phyloP scores from a whole-genome alignment of 2,888 invertebrate species.

The Philereme vetulata region DNA sequence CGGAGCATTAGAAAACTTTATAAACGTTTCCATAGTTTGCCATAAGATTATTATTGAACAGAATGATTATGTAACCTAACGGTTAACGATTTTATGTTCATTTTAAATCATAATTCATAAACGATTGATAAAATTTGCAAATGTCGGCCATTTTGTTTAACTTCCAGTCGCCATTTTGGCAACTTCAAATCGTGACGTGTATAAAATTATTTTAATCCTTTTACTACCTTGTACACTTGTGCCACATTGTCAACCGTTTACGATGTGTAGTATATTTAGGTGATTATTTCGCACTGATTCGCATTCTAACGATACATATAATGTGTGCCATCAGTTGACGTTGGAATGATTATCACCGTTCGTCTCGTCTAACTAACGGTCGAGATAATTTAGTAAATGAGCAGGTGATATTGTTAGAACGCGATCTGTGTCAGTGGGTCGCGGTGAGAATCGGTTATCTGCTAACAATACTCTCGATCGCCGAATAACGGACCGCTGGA shows the following conservation, averaged over 20 bases:
- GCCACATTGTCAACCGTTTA: slow-evolving; percentile 20
- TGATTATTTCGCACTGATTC: slow-evolving; percentile 28
- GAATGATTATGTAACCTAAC: slow-evolving; percentile 4
- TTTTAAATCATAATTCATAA: slow-evolving; percentile 21
- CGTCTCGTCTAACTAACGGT: slow-evolving; percentile 31
- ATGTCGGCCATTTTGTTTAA: slow-evolving; percentile 11
- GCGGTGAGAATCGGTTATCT: slow-evolving; percentile 42
- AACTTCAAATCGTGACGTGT: background rate
- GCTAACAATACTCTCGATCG: slow-evolving; percentile 45
- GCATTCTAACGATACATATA: slow-evolving; percentile 28
- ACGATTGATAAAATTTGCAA: slow-evolving; percentile 19
- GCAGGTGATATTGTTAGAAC: slow-evolving; percentile 45
- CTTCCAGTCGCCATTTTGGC: slow-evolving; percentile 18
- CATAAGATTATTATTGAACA: slow-evolving; percentile 21
- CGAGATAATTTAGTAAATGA: slow-evolving; percentile 36
- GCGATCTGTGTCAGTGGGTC: slow-evolving; percentile 51
- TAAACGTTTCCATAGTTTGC: slow-evolving; percentile 38
- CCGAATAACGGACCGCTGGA: slow-evolving; percentile 39
- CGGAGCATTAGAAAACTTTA: slow-evolving; percentile 40
- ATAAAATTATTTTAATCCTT: background rate
- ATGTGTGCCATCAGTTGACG: slow-evolving; percentile 12
- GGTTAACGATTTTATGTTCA: slow-evolving; percentile 19
- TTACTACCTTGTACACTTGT: slow-evolving; percentile 8
- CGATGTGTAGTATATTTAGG: slow-evolving; percentile 17
- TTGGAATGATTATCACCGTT: slow-evolving; percentile 29